Evolutionary conservation across 1,140 invertebrate genomes (phyloP).

Genomic region (Cydia pomonella): DNA sequence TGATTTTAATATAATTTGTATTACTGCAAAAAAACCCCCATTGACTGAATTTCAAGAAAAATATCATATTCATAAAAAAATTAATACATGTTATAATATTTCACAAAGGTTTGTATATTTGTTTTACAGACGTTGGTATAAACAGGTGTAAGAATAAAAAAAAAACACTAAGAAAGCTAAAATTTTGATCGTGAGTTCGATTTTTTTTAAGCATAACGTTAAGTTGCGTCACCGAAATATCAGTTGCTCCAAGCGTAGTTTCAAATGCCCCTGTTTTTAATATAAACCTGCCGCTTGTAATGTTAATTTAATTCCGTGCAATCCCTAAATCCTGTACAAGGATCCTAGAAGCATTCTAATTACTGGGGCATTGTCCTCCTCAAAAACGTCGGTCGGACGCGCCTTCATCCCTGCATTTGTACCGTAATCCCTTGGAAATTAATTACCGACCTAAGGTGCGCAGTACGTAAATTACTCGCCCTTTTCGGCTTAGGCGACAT

Average conservation of each 20-base stretch:
- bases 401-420: slow-evolving; percentile 60
- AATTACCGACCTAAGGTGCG: slow-evolving; percentile 60
- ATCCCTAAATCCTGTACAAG: slow-evolving; percentile 15
- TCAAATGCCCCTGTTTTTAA: slow-evolving; percentile 3
- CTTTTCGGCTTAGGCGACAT: slow-evolving; percentile 45
- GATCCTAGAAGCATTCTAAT: slow-evolving; percentile 39
- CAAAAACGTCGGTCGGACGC: slow-evolving; percentile 47
- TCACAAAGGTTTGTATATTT: no score
- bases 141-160: no score
- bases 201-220: no score
- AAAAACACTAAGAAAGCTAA: no score
- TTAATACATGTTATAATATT: no score
- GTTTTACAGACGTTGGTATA: no score
- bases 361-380: slow-evolving; percentile 54
- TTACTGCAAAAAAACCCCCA: neutral
- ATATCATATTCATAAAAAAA: no score
- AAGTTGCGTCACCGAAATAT: neutral
- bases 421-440: slow-evolving; percentile 70
- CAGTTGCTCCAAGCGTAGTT: neutral
- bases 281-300: neutral
- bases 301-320: slow-evolving; percentile 8
- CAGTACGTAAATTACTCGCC: slow-evolving; percentile 52
- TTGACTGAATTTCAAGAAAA: no score
- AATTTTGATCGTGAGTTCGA: no score
- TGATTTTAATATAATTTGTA: neutral